Evolutionary conservation across 2,888 invertebrate species (phyloP).

Genomic region (Laspeyria flexula): DNA sequence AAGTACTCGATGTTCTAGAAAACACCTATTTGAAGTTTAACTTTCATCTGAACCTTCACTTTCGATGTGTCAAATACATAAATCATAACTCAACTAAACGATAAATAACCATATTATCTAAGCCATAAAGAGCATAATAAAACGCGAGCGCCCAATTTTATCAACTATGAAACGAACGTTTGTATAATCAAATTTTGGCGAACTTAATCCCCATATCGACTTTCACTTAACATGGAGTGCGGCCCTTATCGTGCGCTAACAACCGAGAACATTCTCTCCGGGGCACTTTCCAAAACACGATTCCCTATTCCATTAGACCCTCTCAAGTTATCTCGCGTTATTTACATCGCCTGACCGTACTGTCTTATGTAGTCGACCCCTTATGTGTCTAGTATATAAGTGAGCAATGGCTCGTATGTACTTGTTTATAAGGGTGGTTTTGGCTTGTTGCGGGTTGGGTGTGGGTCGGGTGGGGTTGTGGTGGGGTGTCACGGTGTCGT

Average conservation of each 20-base stretch:
- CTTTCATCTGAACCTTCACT: no score
- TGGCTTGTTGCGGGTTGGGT: slow-evolving; percentile 45
- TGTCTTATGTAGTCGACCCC: slow-evolving; percentile 82
- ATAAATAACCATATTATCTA: background rate
- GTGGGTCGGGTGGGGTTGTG: slow-evolving; percentile 53
- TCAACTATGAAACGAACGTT: slow-evolving; percentile 61
- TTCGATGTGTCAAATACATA: no score
- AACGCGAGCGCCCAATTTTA: slow-evolving; percentile 33
- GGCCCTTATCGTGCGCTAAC: slow-evolving; percentile 66
- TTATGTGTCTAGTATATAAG: slow-evolving; percentile 77
- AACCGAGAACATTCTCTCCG: slow-evolving; percentile 78
- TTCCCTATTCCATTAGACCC: slow-evolving; percentile 85
- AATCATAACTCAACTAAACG: background rate
- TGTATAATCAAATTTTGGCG: slow-evolving; percentile 75
- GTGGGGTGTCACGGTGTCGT: slow-evolving; percentile 84
- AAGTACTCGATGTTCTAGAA: no score
- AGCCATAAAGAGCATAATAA: background rate
- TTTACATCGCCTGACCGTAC: slow-evolving; percentile 85
- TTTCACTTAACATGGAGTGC: slow-evolving; percentile 75
- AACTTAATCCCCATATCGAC: slow-evolving; percentile 77
- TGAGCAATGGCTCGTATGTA: slow-evolving; percentile 69
- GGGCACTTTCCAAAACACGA: slow-evolving; percentile 83
- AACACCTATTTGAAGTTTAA: no score
- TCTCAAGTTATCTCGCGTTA: slow-evolving; percentile 84
- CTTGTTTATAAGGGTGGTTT: slow-evolving; percentile 64